Evolutionary conservation across 2,113 vertebrate genomes (phyloP).

Genomic region (Regulus satrapa): DNA sequence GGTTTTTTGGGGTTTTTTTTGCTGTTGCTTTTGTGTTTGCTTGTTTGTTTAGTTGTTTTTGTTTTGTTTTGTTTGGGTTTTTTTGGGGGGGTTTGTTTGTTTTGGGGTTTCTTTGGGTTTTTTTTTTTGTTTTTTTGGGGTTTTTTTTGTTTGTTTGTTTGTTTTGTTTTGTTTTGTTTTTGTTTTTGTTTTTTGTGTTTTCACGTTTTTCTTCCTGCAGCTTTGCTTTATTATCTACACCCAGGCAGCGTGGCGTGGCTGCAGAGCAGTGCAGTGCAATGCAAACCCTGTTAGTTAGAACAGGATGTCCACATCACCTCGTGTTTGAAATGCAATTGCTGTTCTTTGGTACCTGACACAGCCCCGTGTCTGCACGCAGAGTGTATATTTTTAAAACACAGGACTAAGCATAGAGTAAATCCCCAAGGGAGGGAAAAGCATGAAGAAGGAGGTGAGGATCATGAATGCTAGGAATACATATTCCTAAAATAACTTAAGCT

Average conservation of each 20-base stretch:
- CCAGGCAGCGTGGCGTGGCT: background rate
- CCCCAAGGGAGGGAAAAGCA: background rate
- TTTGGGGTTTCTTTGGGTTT: too few species aligned
- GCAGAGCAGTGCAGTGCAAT: background rate
- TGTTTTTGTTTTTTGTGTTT: background rate
- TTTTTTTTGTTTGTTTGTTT: background rate
- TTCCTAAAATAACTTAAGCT: background rate
- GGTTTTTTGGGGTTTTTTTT: too few species aligned
- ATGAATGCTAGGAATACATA: background rate
- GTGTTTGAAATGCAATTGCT: background rate
- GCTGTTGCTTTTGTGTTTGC: too few species aligned
- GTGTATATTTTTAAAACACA: background rate
- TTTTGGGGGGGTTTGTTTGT: too few species aligned
- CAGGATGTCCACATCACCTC: fast-evolving
- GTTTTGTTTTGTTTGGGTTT: background rate
- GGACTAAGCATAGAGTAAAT: background rate
- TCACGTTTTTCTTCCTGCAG: background rate
- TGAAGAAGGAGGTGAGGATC: background rate
- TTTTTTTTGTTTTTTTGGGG: background rate
- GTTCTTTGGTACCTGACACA: background rate
- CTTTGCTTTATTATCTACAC: background rate
- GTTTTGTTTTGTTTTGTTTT: too few species aligned
- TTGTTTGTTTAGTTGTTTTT: too few species aligned
- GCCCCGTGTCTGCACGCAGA: background rate
- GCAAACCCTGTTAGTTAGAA: background rate